Evolutionary conservation across 2,113 vertebrate species (phyloP), one percentile per base, ranked within the genome.

Genomic region (Anthoscopus minutus): DNA sequence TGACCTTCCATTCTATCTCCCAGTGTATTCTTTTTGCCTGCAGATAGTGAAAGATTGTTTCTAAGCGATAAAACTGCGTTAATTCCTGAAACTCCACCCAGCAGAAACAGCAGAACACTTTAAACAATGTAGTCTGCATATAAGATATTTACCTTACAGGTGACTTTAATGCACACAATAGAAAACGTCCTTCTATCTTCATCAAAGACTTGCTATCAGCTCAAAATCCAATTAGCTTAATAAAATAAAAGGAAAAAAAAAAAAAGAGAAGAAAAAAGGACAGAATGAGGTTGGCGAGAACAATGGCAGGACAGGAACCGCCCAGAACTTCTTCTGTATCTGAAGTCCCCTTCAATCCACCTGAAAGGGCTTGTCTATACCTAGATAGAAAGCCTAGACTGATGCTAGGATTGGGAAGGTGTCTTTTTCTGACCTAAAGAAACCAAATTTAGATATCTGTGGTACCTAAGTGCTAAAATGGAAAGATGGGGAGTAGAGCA

Each of bases 211-310:
- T 84, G n/a, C 20, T 74, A 74, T 71, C 37, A 50, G 22, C 38
- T 72, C 31, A 25, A 85, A 94, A 65, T 64, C 9, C 28, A 53
- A 74, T 50, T 56, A 85, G 24, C 20, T 84, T 56, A 48, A 64
- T 66, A 73, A 88, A 90, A 77, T 4, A 53, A 37, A 44, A 31
- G 19, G 6, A 42, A 15, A 0, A 4, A 20, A 25, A 69, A 42
- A 37, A 22, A 4, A 5, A 11, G 20, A 8, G 4, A 7, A 31
- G 27, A 54, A 31, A 31, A 50, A 40, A 13, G 17, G 24, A 28
- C 9, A 45, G 15, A 10, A 27, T 1, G 4, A 13, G 4, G 7
- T 1, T 60, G 48, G 5, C 0, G 1, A 66, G 20, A 42, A 35
- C 3, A 30, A 35, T 11, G 4, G 15, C n/a, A 44, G 27, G 11